Evolutionary conservation across 2,113 vertebrate genomes (phyloP), one percentile per base, ranked within the genome.

Genomic region (Toxotes chatareus): DNA sequence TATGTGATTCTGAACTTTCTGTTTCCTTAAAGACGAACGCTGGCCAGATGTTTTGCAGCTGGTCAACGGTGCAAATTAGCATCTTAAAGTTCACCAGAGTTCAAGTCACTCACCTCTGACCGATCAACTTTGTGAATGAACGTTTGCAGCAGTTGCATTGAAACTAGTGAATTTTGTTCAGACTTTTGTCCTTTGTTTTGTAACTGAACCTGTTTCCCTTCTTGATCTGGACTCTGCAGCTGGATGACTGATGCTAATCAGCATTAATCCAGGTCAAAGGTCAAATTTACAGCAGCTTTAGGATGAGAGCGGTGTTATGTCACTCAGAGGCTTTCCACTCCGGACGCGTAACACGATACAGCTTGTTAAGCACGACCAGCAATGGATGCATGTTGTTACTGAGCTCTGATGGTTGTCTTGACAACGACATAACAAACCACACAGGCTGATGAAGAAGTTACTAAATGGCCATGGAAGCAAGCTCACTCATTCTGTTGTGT

Each of bases 381-480:
- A 36, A 40, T 21, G 49, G 67, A 36, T 7, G 49, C 53, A 3
- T n/a, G 71, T 40, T 47, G 40, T 68, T 4, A 21, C 10, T 13
- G 56, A 38, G 51, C 32, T 65, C 56, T 23, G 42, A 42, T n/a
- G 42, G 76, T 76, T 21, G 72, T 34, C 82, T 5, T 38, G 59
- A 61, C 59, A 66, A 87, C 88, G 51, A 23, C 55, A 83, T 46
- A 85, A 82, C 82, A 84, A 76, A 72, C 34, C 56, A 7, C 23
- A 14, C 5, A 9, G 13, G 64, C 10, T 64, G 62, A 64, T 64
- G 36, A 64, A 27, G 38, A 2, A 34, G 31, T 34, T 19, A 21
- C 31, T 13, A 27, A 56, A 56, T 56, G 56, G 56, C 4, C 56
- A 16, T 56, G 53, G 32, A 53, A 4, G 10, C 21, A 31, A n/a